A percentile compares a stretch with the other conserved stretches of the same genome.
Evolutionary conservation across 2,888 invertebrate genomes (phyloP).

Genomic region (Callyntrura sp.): DNA sequence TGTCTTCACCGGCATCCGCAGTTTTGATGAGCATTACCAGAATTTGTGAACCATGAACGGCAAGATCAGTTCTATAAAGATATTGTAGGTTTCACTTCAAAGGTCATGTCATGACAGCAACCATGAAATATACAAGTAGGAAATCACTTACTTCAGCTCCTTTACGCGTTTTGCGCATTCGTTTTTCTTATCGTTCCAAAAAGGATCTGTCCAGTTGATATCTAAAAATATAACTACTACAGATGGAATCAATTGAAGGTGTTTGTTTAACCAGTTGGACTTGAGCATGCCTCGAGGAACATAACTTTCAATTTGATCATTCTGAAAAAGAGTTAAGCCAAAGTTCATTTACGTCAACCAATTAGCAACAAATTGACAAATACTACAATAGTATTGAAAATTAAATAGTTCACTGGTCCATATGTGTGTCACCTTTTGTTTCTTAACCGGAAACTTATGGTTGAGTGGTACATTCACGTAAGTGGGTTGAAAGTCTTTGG

Average conservation of each 20-base stretch:
- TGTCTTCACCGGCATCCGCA: conserved; percentile 92
- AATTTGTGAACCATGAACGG: conserved; percentile 85
- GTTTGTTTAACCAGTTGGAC: conserved; percentile 97
- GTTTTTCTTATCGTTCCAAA: conserved; percentile 97
- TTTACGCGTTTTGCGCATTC: conserved; percentile 97
- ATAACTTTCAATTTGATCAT: conserved; percentile 91
- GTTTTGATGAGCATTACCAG: conserved; percentile 94
- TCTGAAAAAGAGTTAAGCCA: neutral
- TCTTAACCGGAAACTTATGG: conserved; percentile 94
- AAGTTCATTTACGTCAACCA: conserved; percentile 7
- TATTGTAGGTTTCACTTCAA: conserved; percentile 12
- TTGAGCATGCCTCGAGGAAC: conserved; percentile 97
- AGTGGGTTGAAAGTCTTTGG: conserved; percentile 93
- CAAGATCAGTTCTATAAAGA: conserved; percentile 72
- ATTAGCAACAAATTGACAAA: neutral
- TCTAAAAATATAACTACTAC: conserved; percentile 98
- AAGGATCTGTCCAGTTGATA: conserved; percentile 97
- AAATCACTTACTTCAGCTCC: conserved; percentile 86
- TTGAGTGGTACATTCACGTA: conserved; percentile 92
- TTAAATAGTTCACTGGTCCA: too few species aligned
- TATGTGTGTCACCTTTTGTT: conserved; percentile 88
- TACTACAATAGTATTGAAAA: too few species aligned
- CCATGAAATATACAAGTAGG: neutral
- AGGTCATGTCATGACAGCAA: conserved; percentile 29
- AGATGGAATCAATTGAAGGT: conserved; percentile 95